Conservation (phyloP, 2,113 vertebrate species). For the Poeciliopsis prolifica region DNA sequence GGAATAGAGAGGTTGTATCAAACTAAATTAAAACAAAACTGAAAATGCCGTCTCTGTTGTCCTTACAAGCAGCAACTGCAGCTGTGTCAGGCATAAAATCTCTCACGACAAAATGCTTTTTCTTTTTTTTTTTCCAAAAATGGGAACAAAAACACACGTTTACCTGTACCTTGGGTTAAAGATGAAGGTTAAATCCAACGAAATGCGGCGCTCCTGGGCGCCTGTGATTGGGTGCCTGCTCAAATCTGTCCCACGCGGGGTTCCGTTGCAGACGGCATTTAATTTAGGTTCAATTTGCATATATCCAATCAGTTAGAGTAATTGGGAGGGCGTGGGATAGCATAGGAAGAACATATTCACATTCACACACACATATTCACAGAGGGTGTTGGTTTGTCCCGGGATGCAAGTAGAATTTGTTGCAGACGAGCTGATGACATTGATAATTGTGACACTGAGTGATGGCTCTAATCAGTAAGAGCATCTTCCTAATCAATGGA, state of each 20-base stretch:
- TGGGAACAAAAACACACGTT: slow-evolving; percentile 17
- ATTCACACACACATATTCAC: slow-evolving; percentile 18
- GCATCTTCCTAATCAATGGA: slow-evolving; percentile 82
- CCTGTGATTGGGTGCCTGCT: slow-evolving; percentile 35
- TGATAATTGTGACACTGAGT: slow-evolving; percentile 84
- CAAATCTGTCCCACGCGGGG: slow-evolving; percentile 67
- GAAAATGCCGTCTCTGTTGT: neutral
- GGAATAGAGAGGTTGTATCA: neutral
- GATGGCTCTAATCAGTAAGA: slow-evolving; percentile 83
- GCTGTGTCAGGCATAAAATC: neutral
- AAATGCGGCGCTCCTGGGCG: slow-evolving; percentile 20
- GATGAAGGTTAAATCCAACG: slow-evolving; percentile 65
- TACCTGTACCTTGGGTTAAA: slow-evolving; percentile 17
- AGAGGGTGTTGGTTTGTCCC: slow-evolving; percentile 64
- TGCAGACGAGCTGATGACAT: slow-evolving; percentile 75
- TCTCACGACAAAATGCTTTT: neutral
- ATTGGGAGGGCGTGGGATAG: slow-evolving; percentile 74
- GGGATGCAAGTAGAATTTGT: slow-evolving; percentile 58
- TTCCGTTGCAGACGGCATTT: slow-evolving; percentile 79
- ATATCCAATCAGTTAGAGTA: slow-evolving; percentile 83
- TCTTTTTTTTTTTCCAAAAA: neutral
- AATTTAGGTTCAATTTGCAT: slow-evolving; percentile 82
- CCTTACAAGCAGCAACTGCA: too few species aligned
- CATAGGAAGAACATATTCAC: slow-evolving; percentile 37
- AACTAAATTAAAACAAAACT: neutral